Percentiles rank a stretch among this genome's conserved stretches.
These are phyloP conservation scores for Euphonia xanthogaster DNA, from an alignment of 2,797 vertebrate species.

Conservation along the genomic window DNA sequence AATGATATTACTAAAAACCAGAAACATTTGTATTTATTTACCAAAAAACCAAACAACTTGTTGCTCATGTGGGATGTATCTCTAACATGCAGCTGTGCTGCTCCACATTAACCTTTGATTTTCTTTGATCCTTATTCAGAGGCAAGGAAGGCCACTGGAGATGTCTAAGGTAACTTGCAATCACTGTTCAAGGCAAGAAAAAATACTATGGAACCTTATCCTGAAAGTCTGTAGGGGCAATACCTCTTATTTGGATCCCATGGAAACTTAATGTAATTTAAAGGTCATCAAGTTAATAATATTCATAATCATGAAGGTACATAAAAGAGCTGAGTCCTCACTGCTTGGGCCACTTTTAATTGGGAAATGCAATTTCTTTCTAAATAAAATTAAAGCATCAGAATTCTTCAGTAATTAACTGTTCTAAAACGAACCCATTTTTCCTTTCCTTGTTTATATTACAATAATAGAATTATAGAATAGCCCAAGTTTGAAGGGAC, in stretches of 20 bases:
- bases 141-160: neutral
- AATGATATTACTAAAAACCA: neutral
- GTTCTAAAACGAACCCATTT: neutral
- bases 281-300: neutral
- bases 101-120: neutral
- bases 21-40: neutral
- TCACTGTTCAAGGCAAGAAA: neutral
- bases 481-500: neutral
- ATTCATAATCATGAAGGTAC: neutral
- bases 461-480: neutral
- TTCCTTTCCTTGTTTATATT: neutral
- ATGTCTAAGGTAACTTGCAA: neutral
- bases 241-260: neutral
- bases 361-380: neutral
- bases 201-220: accelerated
- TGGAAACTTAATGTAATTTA: neutral
- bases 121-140: neutral
- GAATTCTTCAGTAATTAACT: neutral
- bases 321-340: neutral
- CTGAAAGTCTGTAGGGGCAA: neutral
- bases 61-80: neutral
- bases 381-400: neutral
- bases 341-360: neutral
- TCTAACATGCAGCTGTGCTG: neutral
- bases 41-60: neutral